These are phyloP conservation scores for Corythornis leucogaster DNA, from an alignment of 2,797 vertebrate genomes.

Conservation along the genomic window DNA sequence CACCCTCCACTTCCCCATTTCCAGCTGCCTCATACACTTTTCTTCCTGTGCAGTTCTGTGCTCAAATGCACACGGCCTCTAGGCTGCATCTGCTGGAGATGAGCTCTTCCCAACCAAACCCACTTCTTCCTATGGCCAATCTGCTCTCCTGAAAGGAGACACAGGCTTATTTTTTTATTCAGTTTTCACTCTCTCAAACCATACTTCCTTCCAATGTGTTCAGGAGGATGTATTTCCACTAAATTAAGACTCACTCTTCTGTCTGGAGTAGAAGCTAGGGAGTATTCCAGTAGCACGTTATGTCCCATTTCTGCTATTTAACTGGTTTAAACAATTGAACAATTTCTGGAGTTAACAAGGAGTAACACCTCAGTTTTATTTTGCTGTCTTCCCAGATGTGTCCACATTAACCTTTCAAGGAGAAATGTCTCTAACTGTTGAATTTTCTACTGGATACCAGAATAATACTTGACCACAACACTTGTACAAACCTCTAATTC, in stretches of 20 bases:
- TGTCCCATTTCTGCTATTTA: not conserved
- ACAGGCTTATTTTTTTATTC: not conserved
- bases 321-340: not conserved
- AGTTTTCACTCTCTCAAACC: not conserved
- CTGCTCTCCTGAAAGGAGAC: not conserved
- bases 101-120: not conserved
- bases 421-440: not conserved
- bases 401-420: not conserved
- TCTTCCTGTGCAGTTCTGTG: not conserved
- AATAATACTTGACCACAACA: not conserved
- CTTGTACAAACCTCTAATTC: not conserved
- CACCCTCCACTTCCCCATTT: not conserved
- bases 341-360: not conserved
- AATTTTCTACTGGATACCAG: not conserved
- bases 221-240: not conserved
- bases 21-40: not conserved
- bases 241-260: not conserved
- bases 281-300: not conserved
- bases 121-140: not conserved
- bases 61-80: not conserved
- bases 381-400: not conserved
- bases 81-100: not conserved
- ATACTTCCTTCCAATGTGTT: not conserved
- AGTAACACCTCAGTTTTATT: not conserved
- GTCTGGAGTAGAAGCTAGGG: not conserved